Conservation (phyloP, 2,113 vertebrate genomes). For the Panthera tigris region DNA sequence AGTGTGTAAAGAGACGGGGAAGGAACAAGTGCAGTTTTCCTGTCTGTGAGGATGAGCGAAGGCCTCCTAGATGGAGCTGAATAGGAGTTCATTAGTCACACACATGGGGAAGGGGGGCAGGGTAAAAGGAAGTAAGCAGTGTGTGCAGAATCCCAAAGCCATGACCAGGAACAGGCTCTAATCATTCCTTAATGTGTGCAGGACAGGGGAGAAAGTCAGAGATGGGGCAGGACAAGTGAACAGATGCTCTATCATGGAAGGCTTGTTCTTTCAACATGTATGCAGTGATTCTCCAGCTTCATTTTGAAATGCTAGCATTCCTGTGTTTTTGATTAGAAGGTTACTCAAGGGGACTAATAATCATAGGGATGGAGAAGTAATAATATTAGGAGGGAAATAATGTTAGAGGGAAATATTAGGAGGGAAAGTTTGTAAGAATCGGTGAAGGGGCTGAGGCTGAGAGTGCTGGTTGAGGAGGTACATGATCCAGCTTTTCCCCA, state of each 20-base stretch:
- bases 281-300: background rate
- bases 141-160: background rate
- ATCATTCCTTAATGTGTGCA: background rate
- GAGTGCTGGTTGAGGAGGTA: background rate
- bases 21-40: background rate
- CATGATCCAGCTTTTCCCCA: background rate
- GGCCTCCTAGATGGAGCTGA: background rate
- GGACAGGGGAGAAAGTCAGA: background rate
- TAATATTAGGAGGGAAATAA: background rate
- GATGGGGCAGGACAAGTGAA: background rate
- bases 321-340: background rate
- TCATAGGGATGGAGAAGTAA: background rate
- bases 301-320: background rate
- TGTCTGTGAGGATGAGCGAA: background rate
- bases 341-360: background rate
- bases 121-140: background rate
- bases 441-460: background rate
- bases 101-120: background rate
- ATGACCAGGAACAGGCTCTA: background rate
- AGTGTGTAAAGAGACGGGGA: too few relatives aligned
- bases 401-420: background rate
- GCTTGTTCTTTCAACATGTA: background rate
- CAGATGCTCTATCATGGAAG: background rate
- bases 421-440: background rate
- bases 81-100: background rate